Conservation (phyloP, 2,113 vertebrate species). For the Caretta caretta region DNA sequence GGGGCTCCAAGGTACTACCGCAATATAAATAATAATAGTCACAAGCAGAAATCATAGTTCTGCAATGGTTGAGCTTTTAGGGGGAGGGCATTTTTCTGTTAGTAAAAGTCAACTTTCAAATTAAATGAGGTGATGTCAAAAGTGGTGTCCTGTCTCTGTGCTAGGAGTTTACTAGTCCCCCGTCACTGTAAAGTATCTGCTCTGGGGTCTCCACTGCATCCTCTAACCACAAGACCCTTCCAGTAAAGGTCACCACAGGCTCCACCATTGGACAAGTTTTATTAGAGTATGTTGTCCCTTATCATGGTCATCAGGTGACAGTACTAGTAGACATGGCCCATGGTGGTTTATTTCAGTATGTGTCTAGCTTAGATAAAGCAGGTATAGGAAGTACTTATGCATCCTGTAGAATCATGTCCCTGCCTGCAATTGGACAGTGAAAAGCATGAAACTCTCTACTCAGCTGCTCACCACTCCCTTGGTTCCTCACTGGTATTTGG, state of each 20-base stretch:
- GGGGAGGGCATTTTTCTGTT: not conserved
- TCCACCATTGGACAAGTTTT: not conserved
- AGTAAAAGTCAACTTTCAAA: not conserved
- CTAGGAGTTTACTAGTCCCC: fast-evolving
- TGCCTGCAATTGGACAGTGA: fast-evolving
- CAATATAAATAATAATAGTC: not conserved
- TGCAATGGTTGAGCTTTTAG: not conserved
- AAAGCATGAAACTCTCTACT: too few relatives aligned
- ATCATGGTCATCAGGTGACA: not conserved
- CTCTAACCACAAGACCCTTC: not conserved
- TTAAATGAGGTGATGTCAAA: not conserved
- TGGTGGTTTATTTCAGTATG: not conserved
- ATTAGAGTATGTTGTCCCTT: fast-evolving
- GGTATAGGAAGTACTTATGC: not conserved
- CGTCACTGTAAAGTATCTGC: not conserved
- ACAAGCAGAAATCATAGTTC: not conserved
- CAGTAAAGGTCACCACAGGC: not conserved
- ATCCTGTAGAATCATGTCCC: not conserved
- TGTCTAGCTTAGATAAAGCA: not conserved
- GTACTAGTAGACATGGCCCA: not conserved
- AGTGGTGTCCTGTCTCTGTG: not conserved
- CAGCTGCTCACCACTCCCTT: too few relatives aligned
- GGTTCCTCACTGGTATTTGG: too few relatives aligned
- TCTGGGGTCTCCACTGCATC: not conserved
- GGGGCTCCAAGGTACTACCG: not conserved